Conservation (phyloP, 2,888 invertebrate species). For the Agrotis segetum region DNA sequence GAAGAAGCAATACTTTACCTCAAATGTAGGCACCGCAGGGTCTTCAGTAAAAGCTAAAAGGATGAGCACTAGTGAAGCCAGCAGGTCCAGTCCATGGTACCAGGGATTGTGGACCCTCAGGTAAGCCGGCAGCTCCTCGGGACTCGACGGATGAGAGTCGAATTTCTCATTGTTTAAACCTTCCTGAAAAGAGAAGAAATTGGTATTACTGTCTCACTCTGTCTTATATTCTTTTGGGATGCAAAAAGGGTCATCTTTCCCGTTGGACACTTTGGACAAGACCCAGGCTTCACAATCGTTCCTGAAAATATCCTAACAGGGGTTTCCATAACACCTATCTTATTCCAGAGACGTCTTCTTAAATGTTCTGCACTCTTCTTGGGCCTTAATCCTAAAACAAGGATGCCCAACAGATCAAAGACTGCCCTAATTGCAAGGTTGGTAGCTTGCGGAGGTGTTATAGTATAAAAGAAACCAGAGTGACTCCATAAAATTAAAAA, state of each 20-base stretch:
- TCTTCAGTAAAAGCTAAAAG: slow-evolving; percentile 95
- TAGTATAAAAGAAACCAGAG: too few species aligned
- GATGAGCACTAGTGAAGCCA: slow-evolving; percentile 94
- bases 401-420: too few species aligned
- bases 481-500: too few species aligned
- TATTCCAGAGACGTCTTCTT: too few species aligned
- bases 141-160: slow-evolving; percentile 96
- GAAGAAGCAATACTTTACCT: slow-evolving; percentile 79
- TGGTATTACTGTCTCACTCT: not conserved
- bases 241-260: too few species aligned
- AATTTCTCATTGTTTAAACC: slow-evolving; percentile 98
- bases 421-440: not conserved
- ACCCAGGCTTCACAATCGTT: too few species aligned
- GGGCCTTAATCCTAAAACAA: too few species aligned
- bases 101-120: slow-evolving; percentile 96
- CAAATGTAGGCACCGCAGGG: slow-evolving; percentile 94
- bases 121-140: slow-evolving; percentile 96
- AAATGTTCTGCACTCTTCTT: too few species aligned
- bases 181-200: slow-evolving; percentile 91
- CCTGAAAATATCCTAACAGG: too few species aligned
- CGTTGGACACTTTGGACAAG: too few species aligned
- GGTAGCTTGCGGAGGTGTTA: not conserved
- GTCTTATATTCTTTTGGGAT: not conserved
- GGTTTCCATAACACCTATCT: too few species aligned
- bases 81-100: slow-evolving; percentile 96